phyloP scores from a whole-genome alignment of 1,140 invertebrate species.

The Pseudoatta argentina region DNA sequence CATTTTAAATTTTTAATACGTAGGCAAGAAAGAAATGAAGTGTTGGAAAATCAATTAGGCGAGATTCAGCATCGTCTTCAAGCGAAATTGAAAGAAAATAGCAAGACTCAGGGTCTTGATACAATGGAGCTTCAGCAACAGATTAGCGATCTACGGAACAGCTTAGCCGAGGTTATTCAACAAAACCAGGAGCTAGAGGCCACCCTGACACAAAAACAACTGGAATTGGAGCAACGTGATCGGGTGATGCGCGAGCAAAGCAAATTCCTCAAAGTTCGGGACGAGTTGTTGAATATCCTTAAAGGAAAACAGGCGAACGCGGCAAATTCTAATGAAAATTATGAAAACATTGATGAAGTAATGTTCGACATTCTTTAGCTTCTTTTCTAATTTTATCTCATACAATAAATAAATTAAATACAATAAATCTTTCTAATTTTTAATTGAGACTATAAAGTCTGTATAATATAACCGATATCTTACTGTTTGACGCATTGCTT shows the following conservation, averaged over 20 bases:
- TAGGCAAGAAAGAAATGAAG: constrained; percentile 73
- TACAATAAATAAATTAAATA: neutral
- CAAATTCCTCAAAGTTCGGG: constrained; percentile 86
- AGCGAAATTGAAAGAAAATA: constrained; percentile 65
- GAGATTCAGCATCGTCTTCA: constrained; percentile 69
- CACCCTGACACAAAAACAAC: constrained; percentile 84
- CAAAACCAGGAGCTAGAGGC: constrained; percentile 86
- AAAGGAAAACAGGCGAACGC: constrained; percentile 69
- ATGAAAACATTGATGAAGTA: constrained; percentile 56
- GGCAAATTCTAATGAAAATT: constrained; percentile 42
- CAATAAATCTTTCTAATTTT: neutral
- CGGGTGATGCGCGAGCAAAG: constrained; percentile 86
- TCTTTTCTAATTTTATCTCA: neutral
- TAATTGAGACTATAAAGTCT: neutral
- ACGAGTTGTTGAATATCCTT: constrained; percentile 81
- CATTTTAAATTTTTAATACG: neutral
- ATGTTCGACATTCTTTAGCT: neutral
- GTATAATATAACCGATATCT: neutral
- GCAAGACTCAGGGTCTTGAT: constrained; percentile 53
- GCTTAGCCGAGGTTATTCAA: constrained; percentile 81
- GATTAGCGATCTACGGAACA: constrained; percentile 84
- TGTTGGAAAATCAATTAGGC: constrained; percentile 66
- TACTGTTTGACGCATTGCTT: neutral
- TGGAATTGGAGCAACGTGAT: constrained; percentile 86
- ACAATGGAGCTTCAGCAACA: constrained; percentile 77